These are phyloP conservation scores for Plagiodera versicolora DNA, from an alignment of 2,888 invertebrate genomes.

Conservation along the genomic window DNA sequence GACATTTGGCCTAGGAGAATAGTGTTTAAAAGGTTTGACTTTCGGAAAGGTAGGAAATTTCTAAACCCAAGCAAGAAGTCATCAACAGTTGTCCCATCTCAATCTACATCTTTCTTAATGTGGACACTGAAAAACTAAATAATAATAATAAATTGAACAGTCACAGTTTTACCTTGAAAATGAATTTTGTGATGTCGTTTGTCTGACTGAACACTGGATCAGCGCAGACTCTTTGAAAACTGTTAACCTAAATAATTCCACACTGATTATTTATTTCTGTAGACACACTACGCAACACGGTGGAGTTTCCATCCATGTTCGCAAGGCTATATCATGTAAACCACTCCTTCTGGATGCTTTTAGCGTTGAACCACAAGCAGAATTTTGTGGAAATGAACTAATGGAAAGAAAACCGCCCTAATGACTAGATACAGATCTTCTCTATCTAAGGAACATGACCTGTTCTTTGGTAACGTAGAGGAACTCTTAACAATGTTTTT, in stretches of 20 bases:
- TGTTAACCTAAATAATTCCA: too few relatives aligned
- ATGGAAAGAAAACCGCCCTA: neutral
- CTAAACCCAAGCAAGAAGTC: neutral
- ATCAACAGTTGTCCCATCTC: neutral
- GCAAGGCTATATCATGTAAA: too few relatives aligned
- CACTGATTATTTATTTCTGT: too few relatives aligned
- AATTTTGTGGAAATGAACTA: slow-evolving; percentile 8
- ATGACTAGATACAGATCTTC: slow-evolving; percentile 6
- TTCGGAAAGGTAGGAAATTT: neutral
- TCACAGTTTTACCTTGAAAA: too few relatives aligned
- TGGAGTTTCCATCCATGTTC: too few relatives aligned
- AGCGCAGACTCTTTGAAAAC: too few relatives aligned
- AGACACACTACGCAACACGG: too few relatives aligned
- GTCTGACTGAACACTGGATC: neutral
- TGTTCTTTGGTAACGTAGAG: neutral
- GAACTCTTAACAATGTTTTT: neutral
- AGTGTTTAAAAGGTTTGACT: neutral
- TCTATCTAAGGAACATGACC: slow-evolving; percentile 3
- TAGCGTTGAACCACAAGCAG: too few relatives aligned
- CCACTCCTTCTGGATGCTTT: too few relatives aligned
- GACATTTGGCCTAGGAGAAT: neutral
- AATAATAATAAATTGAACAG: neutral
- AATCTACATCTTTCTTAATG: neutral
- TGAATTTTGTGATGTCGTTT: neutral
- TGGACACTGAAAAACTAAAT: neutral